Base-by-base conservation (phyloP, 2,113 vertebrate genomes). In the Thoracochromis brauschi region DNA sequence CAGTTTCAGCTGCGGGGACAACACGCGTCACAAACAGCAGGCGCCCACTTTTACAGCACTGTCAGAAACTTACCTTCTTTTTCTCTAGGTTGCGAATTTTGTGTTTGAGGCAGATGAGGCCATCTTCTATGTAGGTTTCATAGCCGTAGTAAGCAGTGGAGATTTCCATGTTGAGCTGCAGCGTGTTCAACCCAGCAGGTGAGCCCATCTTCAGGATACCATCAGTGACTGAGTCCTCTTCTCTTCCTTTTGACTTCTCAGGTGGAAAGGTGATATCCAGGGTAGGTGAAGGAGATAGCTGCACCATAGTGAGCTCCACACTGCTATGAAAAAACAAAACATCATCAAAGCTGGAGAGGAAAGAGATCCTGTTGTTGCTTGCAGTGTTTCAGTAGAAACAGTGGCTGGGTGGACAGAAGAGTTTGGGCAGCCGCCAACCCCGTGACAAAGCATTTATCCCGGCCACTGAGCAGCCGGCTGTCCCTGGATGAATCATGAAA, bases 71-170 rank as follows among this genome's bases (percentile, higher is more conserved):
- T 95, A 99, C 98, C 98, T 99, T 99, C 92, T 98, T 99, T 92
- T 99, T 99, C 96, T 99, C 98, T 83, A 99, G 96, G 95, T 99
- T 99, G 87, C 98, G 97, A 40, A 99, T 97, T 95, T 99, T 99
- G 96, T 99, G 97, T 90, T 98, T 98, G 86, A 99, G 96, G 93
- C 98, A 99, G 96, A 99, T 98, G 81, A 99, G 97, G 73, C 98
- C 98, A 14, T 99, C 97, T 63, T 99, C 98, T 47, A 99, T 96
- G 86, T 99, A 99, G 45, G 94, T 97, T 78, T 99, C 98, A 4
- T 99, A 99, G 1, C 97, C 98, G 14, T 97, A 97, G 90, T 98
- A 97, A 58, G 95, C 84, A 19, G 96, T 96, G 8, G 95, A 88
- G 54, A 84, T 8, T 12, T 94, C 95, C 63, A 98, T 95, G 82